Conservation (phyloP, 2,113 vertebrate genomes). For the Ciconia stormi region DNA sequence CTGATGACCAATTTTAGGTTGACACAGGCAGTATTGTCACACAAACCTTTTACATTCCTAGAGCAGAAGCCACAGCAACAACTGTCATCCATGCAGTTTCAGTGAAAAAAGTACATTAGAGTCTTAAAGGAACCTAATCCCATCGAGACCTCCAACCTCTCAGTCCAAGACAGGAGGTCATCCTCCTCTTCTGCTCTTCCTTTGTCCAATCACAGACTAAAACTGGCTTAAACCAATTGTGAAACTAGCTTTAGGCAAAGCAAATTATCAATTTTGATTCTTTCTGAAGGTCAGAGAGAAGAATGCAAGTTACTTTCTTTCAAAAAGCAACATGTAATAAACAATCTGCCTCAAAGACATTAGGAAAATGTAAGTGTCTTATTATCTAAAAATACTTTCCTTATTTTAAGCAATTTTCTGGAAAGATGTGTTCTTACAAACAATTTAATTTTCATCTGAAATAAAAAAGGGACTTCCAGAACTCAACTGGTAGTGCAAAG, state of each 20-base stretch:
- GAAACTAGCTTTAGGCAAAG: background rate
- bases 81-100: background rate
- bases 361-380: background rate
- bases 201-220: background rate
- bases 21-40: background rate
- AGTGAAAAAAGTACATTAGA: background rate
- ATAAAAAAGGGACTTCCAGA: background rate
- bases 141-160: background rate
- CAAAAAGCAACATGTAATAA: background rate
- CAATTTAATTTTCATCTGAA: background rate
- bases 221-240: background rate
- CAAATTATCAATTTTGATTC: background rate
- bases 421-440: background rate
- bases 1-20: slow-evolving; percentile 4
- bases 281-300: background rate
- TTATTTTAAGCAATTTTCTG: background rate
- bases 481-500: background rate
- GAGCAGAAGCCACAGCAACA: background rate
- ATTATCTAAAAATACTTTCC: background rate
- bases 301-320: background rate
- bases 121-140: background rate
- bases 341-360: background rate
- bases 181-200: background rate
- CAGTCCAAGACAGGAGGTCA: background rate
- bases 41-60: background rate